Evolutionary conservation across 23 tunicate species (phyloP).

Genomic region (Trididemnum clinides): DNA sequence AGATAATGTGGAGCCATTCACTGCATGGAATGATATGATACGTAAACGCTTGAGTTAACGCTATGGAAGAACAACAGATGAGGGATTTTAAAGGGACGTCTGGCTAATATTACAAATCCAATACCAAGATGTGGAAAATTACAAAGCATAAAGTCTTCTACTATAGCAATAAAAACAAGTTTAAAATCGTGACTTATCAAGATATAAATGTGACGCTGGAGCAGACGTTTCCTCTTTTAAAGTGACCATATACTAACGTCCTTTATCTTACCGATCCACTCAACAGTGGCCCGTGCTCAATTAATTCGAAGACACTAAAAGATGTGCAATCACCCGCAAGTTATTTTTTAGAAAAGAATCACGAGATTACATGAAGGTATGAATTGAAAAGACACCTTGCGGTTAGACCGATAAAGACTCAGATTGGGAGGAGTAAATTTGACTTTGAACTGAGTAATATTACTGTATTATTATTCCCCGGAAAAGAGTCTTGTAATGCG

Average conservation of each 20-base stretch:
- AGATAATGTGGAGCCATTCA: no score
- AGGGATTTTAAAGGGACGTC: not conserved
- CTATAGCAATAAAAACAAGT: constrained; percentile 15
- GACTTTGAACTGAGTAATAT: not conserved
- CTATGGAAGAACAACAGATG: constrained; percentile 18
- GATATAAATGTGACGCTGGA: no score
- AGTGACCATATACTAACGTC: not conserved
- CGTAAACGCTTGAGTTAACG: constrained; percentile 11
- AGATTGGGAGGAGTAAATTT: not conserved
- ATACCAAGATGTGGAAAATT: not conserved
- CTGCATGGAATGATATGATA: constrained; percentile 20
- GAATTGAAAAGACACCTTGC: not conserved
- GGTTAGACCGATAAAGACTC: not conserved
- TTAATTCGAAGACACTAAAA: constrained; percentile 5
- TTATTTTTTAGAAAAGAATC: not conserved
- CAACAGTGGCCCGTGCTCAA: not conserved
- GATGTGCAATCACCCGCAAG: not conserved
- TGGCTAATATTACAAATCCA: constrained; percentile 3
- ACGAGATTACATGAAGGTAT: not conserved
- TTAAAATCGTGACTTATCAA: not conserved
- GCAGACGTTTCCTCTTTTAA: constrained; percentile 1
- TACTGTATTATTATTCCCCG: not conserved
- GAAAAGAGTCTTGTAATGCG: not conserved
- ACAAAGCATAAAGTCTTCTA: not conserved
- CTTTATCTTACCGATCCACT: not conserved